phyloP scores from a whole-genome alignment of 1,140 invertebrate genomes.

The Ridgeia piscesae region DNA sequence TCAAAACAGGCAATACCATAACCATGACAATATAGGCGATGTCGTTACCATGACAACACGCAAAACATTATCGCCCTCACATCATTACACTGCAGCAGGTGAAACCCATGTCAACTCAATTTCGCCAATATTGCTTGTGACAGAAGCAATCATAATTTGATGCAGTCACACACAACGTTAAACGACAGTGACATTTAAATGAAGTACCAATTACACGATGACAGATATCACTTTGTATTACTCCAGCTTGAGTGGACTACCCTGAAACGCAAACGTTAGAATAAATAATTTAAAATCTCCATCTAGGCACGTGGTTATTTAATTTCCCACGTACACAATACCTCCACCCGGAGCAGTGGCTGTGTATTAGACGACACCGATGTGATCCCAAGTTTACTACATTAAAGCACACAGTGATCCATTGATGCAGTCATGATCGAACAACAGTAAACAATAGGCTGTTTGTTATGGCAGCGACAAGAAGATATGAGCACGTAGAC shows the following conservation, averaged over 20 bases:
- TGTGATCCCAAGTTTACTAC: background rate
- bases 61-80: too few species aligned
- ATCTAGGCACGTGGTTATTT: background rate
- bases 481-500: background rate
- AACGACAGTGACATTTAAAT: too few species aligned
- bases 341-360: background rate
- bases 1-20: too few species aligned
- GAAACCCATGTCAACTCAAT: too few species aligned
- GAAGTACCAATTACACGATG: too few species aligned
- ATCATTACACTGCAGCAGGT: too few species aligned
- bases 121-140: too few species aligned
- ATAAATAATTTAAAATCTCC: background rate
- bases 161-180: too few species aligned
- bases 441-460: background rate
- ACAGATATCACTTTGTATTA: background rate
- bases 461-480: background rate
- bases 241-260: background rate
- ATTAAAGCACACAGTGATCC: background rate
- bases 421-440: background rate
- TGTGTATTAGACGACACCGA: background rate
- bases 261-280: background rate
- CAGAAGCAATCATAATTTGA: too few species aligned
- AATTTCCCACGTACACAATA: background rate
- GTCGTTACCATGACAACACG: too few species aligned
- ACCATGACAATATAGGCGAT: too few species aligned